Base-by-base conservation (phyloP, 2,113 vertebrate genomes). In the Sinocyclocheilus rhinocerous region DNA sequence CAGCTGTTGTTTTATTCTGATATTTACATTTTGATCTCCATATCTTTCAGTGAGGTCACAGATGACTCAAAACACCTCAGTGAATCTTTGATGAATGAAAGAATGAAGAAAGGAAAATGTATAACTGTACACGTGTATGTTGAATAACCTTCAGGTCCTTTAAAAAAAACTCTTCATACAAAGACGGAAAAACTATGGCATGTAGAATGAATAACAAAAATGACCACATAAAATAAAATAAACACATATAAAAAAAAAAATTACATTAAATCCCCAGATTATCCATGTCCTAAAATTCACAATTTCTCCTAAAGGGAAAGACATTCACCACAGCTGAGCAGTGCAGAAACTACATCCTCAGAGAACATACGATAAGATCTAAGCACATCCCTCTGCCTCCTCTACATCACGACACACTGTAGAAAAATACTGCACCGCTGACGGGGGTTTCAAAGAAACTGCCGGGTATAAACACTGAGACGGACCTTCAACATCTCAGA, bases 361-460 rank as follows among this genome's bases (percentile, higher is more conserved):
- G 42, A 86, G 36, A 75, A 89, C 81, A 92, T 59, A 89, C 87
- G 81, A 59, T 48, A 61, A 86, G 87, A 76, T 85, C 52, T 50
- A 77, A 80, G 7, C 76, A 29, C 55, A 22, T 33, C 48, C 1
- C 1, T 20, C 52, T 18, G 55, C 55, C 55, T 24, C 24, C 69
- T 59, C 84, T 81, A 85, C 86, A 36, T 39, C 69, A 85, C 81
- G 24, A 76, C 67, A 63, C 36, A 87, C 76, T 88, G 77, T 63
- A 87, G 87, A 91, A 87, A 45, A 91, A 89, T 12, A 93, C 93
- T 93, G 91, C 90, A 88, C 86, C 84, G 85, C 92, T 92, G 91
- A 82, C 63, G 12, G 50, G 39, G 4, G 57, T 75, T 45, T 2
- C 48, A 90, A 86, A 92, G 83, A 93, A 92, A 92, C 91, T 90